Evolutionary conservation across 1,140 invertebrate species (phyloP), one percentile per base, ranked within the genome.

Genomic region (Orchesella cincta): DNA sequence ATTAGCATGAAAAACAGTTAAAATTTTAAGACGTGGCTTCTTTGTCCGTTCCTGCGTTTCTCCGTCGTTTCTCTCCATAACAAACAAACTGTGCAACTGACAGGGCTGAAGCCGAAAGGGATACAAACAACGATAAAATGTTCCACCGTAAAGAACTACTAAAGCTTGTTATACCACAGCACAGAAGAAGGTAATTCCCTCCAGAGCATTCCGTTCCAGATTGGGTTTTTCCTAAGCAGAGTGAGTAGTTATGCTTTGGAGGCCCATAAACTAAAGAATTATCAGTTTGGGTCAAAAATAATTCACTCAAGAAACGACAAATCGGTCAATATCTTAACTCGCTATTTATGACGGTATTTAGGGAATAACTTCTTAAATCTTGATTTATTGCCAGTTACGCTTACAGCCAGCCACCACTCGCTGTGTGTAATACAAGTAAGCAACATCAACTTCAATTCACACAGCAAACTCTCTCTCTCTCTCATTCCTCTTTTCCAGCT

Each of bases 241-340:
- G 12, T 33, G 74, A 80, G 52, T 72, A 54, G 64, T 35, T 34
- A 54, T 54, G 73, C 39, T 75, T 70, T 77, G 75, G 46, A 78
- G 80, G 57, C 72, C 62, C 80, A 81, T 81, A 81, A 81, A 81
- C 73, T 81, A 78, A 73, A 74, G 77, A 77, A 81, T 81, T 81
- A 81, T 81, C 80, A 81, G 80, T 79, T 76, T 73, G 77, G 80
- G 77, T 78, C 77, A 81, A 78, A 73, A 81, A 81, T 78, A 78
- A 78, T 75, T 81, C 75, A 77, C 74, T 62, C 57, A 31, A n/a
- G 62, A 35, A 78, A 76, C 72, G 80, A 81, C 80, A 81, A 81
- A 81, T 81, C 80, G 80, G 77, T 81, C 80, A 81, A 81, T 81
- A 81, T 81, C 80, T 81, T 78, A 81, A 78, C 77, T 81, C 80